A percentile compares a stretch with the other conserved stretches of the same genome.
Conservation (phyloP, 2,113 vertebrate genomes). For the Apaloderma vittatum region DNA sequence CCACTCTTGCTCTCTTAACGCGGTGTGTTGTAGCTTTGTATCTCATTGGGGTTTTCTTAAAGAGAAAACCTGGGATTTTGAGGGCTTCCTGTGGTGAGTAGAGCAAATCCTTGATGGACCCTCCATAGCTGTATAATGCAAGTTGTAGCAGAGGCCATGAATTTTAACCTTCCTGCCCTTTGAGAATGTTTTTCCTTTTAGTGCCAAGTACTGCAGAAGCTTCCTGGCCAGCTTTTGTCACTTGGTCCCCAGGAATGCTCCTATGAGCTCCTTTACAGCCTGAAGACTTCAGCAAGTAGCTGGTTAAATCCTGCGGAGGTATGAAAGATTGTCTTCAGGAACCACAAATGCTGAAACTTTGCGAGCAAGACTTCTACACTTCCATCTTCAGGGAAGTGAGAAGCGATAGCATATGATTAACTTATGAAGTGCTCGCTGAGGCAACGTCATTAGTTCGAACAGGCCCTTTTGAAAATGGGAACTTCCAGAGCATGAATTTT, state of each 20-base stretch:
- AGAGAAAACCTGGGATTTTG: rapidly evolving
- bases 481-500: conserved; percentile 60
- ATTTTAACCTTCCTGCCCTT: not conserved
- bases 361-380: not conserved
- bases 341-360: not conserved
- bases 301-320: not conserved
- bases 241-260: rapidly evolving
- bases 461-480: conserved; percentile 36
- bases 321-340: not conserved
- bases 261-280: not conserved
- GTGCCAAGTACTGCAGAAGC: not conserved
- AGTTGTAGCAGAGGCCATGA: not conserved
- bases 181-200: not conserved
- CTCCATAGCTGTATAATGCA: not conserved
- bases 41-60: not conserved
- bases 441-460: not conserved
- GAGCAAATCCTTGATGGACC: not conserved
- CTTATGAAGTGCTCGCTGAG: not conserved
- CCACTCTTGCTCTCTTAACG: not conserved
- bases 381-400: not conserved
- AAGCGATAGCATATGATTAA: conserved; percentile 47
- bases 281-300: not conserved
- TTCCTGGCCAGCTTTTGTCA: not conserved
- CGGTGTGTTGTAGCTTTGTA: not conserved
- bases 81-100: not conserved